Evolutionary conservation across 2,888 invertebrate genomes (phyloP).

Genomic region (Eristalinus sepulchralis): DNA sequence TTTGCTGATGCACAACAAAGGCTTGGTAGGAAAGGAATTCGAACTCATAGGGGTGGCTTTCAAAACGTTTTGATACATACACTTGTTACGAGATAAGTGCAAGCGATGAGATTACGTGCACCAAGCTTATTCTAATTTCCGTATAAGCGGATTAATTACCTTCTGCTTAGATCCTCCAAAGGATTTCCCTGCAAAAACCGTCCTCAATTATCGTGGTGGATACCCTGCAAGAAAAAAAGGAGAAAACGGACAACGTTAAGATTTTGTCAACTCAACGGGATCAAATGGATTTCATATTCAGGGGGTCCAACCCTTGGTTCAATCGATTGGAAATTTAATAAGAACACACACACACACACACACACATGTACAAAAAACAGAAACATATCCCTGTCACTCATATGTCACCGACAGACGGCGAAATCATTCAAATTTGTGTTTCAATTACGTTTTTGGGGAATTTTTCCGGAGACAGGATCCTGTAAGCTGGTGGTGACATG

Average conservation of each 20-base stretch:
- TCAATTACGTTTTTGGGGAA: background rate
- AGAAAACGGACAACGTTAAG: background rate
- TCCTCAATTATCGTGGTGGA: background rate
- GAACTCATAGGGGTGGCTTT: slow-evolving; percentile 8
- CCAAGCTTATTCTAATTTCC: slow-evolving; percentile 36
- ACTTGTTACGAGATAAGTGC: background rate
- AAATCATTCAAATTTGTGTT: background rate
- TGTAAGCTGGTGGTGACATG: background rate
- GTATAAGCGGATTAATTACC: slow-evolving; percentile 53
- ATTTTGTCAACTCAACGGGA: slow-evolving; percentile 5
- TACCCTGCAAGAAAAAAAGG: slow-evolving; percentile 18
- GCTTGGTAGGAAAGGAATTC: background rate
- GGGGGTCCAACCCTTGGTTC: background rate
- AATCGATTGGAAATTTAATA: background rate
- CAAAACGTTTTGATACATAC: background rate
- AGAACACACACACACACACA: background rate
- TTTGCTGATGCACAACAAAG: background rate
- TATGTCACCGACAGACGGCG: background rate
- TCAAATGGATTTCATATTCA: slow-evolving; percentile 1
- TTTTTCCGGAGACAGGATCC: background rate
- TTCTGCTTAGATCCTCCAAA: slow-evolving; percentile 10
- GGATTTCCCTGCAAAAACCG: background rate
- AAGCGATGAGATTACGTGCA: slow-evolving; percentile 10
- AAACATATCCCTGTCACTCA: background rate
- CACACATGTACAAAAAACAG: background rate